Percentiles rank a stretch among this genome's conserved stretches.
phyloP scores from a whole-genome alignment of 2,888 invertebrate genomes.

The Andricus quercusramuli region DNA sequence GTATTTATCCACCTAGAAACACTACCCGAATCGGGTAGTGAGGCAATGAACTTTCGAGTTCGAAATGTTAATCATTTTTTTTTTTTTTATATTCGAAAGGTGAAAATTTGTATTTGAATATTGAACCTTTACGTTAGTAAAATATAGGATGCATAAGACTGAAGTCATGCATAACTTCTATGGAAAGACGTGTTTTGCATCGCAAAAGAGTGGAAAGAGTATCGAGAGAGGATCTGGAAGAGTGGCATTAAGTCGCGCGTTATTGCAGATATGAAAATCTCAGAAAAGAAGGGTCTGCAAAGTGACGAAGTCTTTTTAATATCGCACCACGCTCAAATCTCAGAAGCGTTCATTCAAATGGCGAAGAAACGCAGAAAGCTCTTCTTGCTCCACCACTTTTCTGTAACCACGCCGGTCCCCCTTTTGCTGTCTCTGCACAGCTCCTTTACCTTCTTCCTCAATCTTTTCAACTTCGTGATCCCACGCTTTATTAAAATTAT shows the following conservation, averaged over 20 bases:
- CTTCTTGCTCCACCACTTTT: constrained; percentile 34
- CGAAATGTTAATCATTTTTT: too few relatives aligned
- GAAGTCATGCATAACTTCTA: constrained; percentile 5
- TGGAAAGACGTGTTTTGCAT: constrained; percentile 47
- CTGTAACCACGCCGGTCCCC: constrained; percentile 37
- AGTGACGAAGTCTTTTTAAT: constrained; percentile 66
- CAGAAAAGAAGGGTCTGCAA: constrained; percentile 49
- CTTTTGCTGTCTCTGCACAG: constrained; percentile 30
- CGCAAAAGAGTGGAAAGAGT: constrained; percentile 47
- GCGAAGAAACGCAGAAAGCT: constrained; percentile 45
- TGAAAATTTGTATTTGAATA: neutral
- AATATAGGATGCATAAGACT: constrained; percentile 20
- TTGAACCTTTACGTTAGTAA: constrained; percentile 8
- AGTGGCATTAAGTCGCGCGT: constrained; percentile 54
- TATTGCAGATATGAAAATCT: constrained; percentile 62
- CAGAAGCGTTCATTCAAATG: constrained; percentile 62
- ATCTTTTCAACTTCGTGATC: constrained; percentile 43
- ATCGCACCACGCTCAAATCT: constrained; percentile 58
- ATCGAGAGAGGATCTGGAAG: constrained; percentile 32
- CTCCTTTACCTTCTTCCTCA: constrained; percentile 42
- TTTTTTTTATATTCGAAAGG: neutral
- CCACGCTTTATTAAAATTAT: constrained; percentile 73
- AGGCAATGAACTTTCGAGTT: too few relatives aligned
- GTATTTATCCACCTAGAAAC: too few relatives aligned
- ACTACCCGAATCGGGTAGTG: too few relatives aligned